Percentiles rank a stretch among this genome's conserved stretches.
These are phyloP conservation scores for Propithecus perrieri DNA, from an alignment of 2,797 vertebrate genomes.

Conservation along the genomic window DNA sequence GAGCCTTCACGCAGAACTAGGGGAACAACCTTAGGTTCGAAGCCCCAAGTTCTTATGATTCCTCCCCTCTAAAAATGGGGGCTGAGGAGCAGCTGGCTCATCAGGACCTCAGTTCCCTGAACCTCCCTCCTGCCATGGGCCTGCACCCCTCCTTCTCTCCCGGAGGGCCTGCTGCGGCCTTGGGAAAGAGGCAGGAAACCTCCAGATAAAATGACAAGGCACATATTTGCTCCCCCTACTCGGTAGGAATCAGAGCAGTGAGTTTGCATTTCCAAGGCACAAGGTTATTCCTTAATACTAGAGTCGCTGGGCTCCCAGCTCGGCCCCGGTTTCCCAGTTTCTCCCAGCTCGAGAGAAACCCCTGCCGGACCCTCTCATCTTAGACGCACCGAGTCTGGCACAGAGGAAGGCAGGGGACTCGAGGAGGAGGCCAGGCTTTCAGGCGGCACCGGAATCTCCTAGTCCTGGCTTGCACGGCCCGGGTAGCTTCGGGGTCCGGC, in stretches of 20 bases:
- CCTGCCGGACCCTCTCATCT: constrained; percentile 51
- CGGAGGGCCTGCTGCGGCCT: not conserved
- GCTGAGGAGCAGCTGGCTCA: not conserved
- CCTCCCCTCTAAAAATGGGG: not conserved
- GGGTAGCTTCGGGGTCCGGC: constrained; percentile 42
- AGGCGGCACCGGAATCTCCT: constrained; percentile 47
- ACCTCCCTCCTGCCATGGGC: not conserved
- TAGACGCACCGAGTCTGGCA: constrained; percentile 60
- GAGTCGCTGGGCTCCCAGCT: constrained; percentile 77
- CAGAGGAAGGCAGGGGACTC: constrained; percentile 45
- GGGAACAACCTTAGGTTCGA: not conserved
- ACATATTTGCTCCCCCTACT: constrained; percentile 82
- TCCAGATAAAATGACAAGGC: constrained; percentile 82
- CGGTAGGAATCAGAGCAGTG: constrained; percentile 80
- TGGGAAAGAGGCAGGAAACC: constrained; percentile 45
- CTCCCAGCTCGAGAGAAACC: not conserved
- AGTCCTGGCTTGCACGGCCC: constrained; percentile 28
- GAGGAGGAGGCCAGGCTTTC: constrained; percentile 45
- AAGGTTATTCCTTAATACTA: constrained; percentile 78
- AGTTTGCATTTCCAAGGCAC: constrained; percentile 84
- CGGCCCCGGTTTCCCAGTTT: not conserved
- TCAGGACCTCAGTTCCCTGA: constrained; percentile 40
- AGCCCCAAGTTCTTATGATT: not conserved
- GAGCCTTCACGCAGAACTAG: not conserved
- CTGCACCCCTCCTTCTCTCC: constrained; percentile 24